A percentile compares a stretch with the other conserved stretches of the same genome.
Evolutionary conservation across 2,113 vertebrate genomes (phyloP).

Genomic region (Perccottus glenii): DNA sequence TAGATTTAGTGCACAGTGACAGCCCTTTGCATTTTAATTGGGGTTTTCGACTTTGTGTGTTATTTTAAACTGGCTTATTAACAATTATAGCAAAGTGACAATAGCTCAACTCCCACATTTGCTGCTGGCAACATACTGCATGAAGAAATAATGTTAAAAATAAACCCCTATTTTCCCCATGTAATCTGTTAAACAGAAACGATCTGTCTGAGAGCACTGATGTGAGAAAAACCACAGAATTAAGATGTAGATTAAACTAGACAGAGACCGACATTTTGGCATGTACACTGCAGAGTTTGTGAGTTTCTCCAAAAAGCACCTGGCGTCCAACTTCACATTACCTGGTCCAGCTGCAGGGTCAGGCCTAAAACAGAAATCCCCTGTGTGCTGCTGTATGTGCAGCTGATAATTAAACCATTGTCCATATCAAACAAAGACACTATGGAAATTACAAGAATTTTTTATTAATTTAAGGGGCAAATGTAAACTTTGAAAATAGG

Average conservation of each 20-base stretch:
- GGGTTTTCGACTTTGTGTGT: constrained; percentile 51
- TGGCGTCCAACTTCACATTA: constrained; percentile 33
- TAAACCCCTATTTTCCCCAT: constrained; percentile 35
- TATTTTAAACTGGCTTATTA: constrained; percentile 62
- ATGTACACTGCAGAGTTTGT: constrained; percentile 22
- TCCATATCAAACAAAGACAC: constrained; percentile 2
- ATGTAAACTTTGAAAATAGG: neutral
- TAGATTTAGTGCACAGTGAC: constrained; percentile 67
- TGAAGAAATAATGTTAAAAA: constrained; percentile 42
- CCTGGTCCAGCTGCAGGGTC: constrained; percentile 39
- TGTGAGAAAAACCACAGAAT: neutral
- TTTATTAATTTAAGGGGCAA: neutral
- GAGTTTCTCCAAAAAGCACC: constrained; percentile 46
- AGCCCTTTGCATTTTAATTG: constrained; percentile 63
- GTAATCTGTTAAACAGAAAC: constrained; percentile 8
- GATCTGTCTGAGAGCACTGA: constrained; percentile 4
- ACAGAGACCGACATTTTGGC: no score
- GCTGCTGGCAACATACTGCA: constrained; percentile 35
- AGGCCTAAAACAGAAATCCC: constrained; percentile 42
- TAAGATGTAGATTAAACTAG: no score
- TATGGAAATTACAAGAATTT: neutral
- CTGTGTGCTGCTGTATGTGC: constrained; percentile 17
- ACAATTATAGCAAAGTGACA: constrained; percentile 62
- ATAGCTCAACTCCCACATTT: constrained; percentile 59
- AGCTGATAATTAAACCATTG: constrained; percentile 20